Base-by-base conservation (phyloP, 1,140 invertebrate genomes). In the Nautilus pompilius region DNA sequence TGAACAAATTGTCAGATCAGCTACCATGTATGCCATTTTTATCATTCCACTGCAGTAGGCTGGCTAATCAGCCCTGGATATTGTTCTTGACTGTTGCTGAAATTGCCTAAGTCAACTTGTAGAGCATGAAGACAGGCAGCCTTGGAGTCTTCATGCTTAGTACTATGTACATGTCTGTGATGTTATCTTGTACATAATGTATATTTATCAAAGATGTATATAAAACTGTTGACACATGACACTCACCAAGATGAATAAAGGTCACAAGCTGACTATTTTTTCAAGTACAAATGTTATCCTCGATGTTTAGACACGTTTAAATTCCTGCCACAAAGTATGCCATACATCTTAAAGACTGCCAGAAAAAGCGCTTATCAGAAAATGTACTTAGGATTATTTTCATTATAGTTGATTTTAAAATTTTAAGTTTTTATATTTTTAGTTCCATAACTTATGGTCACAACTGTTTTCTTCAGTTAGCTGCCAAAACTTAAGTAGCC, bases 1-100 rank as follows among this genome's bases (percentile, higher is more conserved):
- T n/a, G n/a, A n/a, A n/a, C n/a, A n/a, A n/a, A n/a, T n/a, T n/a
- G n/a, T n/a, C n/a, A n/a, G n/a, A n/a, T n/a, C n/a, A n/a, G n/a
- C n/a, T n/a, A n/a, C n/a, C n/a, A n/a, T n/a, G n/a, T n/a, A n/a
- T n/a, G n/a, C n/a, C n/a, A n/a, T n/a, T n/a, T 41, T 53, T 53
- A 53, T 28, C 49, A 53, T 53, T 53, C 49, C 49, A 49, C 24
- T 49, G 6, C 46, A 53, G 49, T 24, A 24, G 5, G 49, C 49
- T 26, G 49, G 49, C 49, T n/a, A n/a, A n/a, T n/a, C n/a, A n/a
- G n/a, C n/a, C n/a, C n/a, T n/a, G n/a, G n/a, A n/a, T n/a, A n/a
- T n/a, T n/a, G n/a, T n/a, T n/a, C n/a, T n/a, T n/a, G n/a, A 53
- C 22, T 53, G 49, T 53, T 53, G 49, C 49, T 53, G 49, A 49